Evolutionary conservation across 2,797 vertebrate genomes (phyloP).

Genomic region (Spinus pinus): DNA sequence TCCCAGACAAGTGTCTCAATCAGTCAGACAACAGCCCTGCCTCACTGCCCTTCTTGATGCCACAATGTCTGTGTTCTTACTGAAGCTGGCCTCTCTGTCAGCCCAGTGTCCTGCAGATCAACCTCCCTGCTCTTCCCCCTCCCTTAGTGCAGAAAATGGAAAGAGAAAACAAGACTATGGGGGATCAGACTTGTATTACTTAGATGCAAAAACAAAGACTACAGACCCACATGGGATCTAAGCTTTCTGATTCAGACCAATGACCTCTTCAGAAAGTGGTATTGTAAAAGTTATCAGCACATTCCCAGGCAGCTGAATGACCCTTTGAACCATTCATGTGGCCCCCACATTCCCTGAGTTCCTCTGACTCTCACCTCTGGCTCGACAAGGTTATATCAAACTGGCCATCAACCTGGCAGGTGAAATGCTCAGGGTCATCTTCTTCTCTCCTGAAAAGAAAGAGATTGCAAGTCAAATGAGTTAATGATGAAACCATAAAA

Average conservation of each 20-base stretch:
- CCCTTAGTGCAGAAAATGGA: not conserved
- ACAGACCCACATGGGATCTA: not conserved
- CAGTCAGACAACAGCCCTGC: not conserved
- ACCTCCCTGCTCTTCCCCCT: not conserved
- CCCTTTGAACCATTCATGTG: not conserved
- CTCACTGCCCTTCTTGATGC: not conserved
- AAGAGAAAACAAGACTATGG: not conserved
- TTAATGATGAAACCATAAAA: not conserved
- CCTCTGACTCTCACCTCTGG: conserved; percentile 47
- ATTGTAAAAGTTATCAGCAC: not conserved
- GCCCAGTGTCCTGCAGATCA: not conserved
- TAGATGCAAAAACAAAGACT: not conserved
- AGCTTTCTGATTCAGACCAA: not conserved
- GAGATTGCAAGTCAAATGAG: not conserved
- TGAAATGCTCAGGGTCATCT: conserved; percentile 49
- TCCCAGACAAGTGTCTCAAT: not conserved
- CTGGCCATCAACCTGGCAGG: conserved; percentile 58
- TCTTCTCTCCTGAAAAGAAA: conserved; percentile 58
- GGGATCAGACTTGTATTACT: not conserved
- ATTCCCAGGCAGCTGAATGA: not conserved
- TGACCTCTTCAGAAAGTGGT: not conserved
- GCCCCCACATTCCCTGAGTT: not conserved
- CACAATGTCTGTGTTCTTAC: not conserved
- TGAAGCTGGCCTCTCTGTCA: not conserved
- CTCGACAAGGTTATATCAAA: conserved; percentile 49